Evolutionary conservation across 2,888 invertebrate species (phyloP).

Genomic region (Nyleta sp.): DNA sequence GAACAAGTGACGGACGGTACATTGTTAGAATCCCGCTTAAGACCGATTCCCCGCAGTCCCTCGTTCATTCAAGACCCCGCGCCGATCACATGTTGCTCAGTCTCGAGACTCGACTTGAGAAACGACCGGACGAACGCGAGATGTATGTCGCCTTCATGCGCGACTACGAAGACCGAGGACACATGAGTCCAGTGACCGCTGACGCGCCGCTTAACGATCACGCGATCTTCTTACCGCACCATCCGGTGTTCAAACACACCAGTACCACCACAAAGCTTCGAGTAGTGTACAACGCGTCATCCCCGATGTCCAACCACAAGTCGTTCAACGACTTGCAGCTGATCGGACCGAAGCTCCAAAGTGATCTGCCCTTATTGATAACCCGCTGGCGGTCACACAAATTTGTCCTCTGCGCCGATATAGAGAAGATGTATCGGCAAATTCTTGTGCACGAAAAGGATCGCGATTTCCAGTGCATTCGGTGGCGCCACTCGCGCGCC

Average conservation of each 20-base stretch:
- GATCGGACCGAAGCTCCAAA: conserved; percentile 19
- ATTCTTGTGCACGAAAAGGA: background rate
- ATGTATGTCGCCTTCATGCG: conserved; percentile 16
- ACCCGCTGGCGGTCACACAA: background rate
- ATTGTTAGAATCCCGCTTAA: conserved; percentile 8
- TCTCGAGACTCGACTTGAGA: conserved; percentile 6
- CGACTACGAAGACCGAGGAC: conserved; percentile 11
- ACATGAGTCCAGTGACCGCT: conserved; percentile 3
- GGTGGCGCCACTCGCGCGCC: background rate
- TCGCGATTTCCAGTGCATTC: background rate
- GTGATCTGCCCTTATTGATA: background rate
- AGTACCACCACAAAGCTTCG: conserved; percentile 20
- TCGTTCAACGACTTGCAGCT: conserved; percentile 13
- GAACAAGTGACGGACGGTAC: conserved; percentile 1
- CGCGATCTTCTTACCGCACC: conserved; percentile 17
- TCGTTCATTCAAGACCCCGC: background rate
- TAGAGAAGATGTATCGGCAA: conserved; percentile 20
- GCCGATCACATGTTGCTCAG: conserved; percentile 3
- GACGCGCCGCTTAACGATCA: background rate
- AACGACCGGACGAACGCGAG: background rate
- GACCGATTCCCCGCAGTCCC: background rate
- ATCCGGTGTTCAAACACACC: conserved; percentile 5
- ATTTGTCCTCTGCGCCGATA: conserved; percentile 10
- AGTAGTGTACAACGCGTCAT: conserved; percentile 25
- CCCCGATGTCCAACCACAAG: background rate